Conservation (phyloP, 1,140 invertebrate genomes). For the Lerema accius region DNA sequence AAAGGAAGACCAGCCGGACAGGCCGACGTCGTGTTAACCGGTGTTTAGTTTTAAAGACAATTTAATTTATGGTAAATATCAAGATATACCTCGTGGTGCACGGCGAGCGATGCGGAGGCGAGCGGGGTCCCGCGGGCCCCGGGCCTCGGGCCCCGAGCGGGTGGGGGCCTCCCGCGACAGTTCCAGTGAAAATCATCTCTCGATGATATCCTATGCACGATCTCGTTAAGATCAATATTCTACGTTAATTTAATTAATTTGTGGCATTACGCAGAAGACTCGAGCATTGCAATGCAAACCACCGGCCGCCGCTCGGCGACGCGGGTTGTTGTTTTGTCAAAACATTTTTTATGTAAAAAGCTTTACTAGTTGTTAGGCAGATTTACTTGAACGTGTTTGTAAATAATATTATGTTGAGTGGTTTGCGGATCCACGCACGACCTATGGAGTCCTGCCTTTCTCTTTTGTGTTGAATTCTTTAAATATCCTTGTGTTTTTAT, state of each 20-base stretch:
- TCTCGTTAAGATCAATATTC: conserved; percentile 80
- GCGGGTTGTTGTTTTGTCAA: conserved; percentile 69
- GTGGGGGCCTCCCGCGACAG: conserved; percentile 50
- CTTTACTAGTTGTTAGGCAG: conserved; percentile 77
- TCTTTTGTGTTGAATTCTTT: conserved; percentile 11
- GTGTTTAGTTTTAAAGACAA: conserved; percentile 58
- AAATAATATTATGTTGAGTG: conserved; percentile 71
- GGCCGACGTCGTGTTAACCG: conserved; percentile 74
- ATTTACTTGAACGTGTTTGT: conserved; percentile 70
- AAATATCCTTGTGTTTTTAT: conserved; percentile 3
- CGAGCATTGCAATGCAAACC: conserved; percentile 76
- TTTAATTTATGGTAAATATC: conserved; percentile 71
- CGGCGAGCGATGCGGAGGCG: conserved; percentile 38
- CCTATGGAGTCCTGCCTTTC: conserved; percentile 6
- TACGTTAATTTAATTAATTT: conserved; percentile 70
- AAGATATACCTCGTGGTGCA: conserved; percentile 63
- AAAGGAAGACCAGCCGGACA: conserved; percentile 79
- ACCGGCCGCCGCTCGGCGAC: conserved; percentile 35
- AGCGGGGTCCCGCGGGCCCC: conserved; percentile 24
- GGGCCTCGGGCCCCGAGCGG: conserved; percentile 25
- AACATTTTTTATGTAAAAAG: conserved; percentile 77
- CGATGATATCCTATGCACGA: conserved; percentile 80
- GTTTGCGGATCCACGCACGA: conserved; percentile 50
- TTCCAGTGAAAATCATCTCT: conserved; percentile 73
- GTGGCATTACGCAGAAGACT: conserved; percentile 79